Evolutionary conservation across 2,797 vertebrate species (phyloP).

Genomic region (Falco peregrinus): DNA sequence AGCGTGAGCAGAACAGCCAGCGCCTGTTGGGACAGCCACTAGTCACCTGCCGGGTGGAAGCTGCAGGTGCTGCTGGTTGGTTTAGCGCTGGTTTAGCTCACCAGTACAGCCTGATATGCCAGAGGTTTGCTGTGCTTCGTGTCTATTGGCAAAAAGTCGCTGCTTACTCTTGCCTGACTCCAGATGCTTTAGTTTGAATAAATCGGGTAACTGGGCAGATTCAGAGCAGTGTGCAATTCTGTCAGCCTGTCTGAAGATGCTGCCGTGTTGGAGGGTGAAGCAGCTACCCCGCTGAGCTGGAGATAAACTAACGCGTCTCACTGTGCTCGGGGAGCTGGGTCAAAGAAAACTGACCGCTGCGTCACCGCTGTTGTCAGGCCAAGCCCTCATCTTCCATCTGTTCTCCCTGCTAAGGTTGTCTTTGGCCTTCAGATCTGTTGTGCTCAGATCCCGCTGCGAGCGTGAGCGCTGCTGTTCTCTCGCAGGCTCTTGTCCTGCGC

Average conservation of each 20-base stretch:
- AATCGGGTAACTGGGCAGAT: neutral
- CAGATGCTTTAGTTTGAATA: neutral
- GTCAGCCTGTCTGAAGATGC: neutral
- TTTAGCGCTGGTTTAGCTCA: neutral
- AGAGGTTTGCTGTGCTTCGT: neutral
- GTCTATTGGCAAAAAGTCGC: neutral
- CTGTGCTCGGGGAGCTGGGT: fast-evolving
- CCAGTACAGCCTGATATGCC: neutral
- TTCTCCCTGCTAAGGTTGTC: neutral
- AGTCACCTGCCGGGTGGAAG: neutral
- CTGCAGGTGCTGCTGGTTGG: neutral
- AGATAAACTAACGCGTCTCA: neutral
- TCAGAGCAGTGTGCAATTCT: neutral
- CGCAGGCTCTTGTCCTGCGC: neutral
- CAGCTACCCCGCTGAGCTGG: neutral
- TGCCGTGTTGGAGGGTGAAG: neutral
- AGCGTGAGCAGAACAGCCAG: neutral
- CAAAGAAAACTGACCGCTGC: neutral
- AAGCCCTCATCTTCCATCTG: neutral
- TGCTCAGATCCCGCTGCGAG: fast-evolving
- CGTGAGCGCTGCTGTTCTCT: neutral
- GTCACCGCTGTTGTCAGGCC: neutral
- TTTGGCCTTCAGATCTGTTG: neutral
- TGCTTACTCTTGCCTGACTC: neutral
- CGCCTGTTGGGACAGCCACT: no score